phyloP scores from a whole-genome alignment of 2,797 vertebrate species.

The Serranus cabrilla region DNA sequence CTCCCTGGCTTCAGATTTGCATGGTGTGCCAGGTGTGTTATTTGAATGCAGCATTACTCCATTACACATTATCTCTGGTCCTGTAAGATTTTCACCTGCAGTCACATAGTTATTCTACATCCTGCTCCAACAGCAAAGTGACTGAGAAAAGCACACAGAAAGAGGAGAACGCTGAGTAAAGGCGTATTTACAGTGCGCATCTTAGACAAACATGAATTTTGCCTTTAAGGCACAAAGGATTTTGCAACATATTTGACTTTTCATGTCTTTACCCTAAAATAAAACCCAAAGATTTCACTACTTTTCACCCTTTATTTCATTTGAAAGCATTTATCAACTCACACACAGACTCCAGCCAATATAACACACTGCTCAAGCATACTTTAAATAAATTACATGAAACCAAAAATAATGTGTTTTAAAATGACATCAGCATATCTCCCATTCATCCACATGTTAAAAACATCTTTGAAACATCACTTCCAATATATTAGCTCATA shows the following conservation, averaged over 20 bases:
- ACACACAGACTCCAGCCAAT: not conserved
- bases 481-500: constrained; percentile 51
- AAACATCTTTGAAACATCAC: constrained; percentile 9
- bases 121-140: constrained; percentile 73
- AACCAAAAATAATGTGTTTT: not conserved
- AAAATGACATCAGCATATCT: constrained; percentile 9
- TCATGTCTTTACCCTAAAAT: not conserved
- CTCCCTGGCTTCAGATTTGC: constrained; percentile 76
- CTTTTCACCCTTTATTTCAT: constrained; percentile 55
- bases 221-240: constrained; percentile 18
- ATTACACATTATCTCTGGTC: constrained; percentile 48
- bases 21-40: constrained; percentile 79
- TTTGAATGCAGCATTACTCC: constrained; percentile 75
- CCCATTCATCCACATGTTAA: constrained; percentile 27
- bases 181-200: constrained; percentile 55
- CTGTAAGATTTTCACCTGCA: constrained; percentile 75
- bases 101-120: constrained; percentile 64
- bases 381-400: constrained; percentile 50
- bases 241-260: constrained; percentile 10
- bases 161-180: constrained; percentile 25
- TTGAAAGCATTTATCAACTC: constrained; percentile 20
- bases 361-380: not conserved
- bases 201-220: constrained; percentile 56
- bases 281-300: constrained; percentile 16
- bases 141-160: constrained; percentile 68